These are phyloP conservation scores for Anabas testudineus DNA, from an alignment of 2,797 vertebrate genomes.

Conservation along the genomic window DNA sequence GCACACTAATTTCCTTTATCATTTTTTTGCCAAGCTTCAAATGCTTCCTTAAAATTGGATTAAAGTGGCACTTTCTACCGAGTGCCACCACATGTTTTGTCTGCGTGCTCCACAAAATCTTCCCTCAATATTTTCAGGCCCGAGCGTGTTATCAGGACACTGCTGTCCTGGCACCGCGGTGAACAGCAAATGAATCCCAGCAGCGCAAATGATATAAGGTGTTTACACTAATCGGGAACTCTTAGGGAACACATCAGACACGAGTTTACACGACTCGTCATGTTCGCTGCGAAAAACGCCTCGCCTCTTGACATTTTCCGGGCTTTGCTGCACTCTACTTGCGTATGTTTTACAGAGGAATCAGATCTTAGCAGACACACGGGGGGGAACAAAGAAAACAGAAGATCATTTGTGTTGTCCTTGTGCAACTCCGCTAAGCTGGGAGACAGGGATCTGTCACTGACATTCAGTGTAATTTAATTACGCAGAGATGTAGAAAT, in stretches of 20 bases:
- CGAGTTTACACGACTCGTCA: conserved; percentile 43
- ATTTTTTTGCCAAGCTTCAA: conserved; percentile 39
- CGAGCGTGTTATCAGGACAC: conserved; percentile 41
- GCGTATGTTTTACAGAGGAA: conserved; percentile 48
- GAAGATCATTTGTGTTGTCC: conserved; percentile 43
- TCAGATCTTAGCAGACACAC: conserved; percentile 56
- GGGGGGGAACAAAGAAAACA: conserved; percentile 41
- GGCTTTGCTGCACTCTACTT: conserved; percentile 44
- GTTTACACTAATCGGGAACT: conserved; percentile 55
- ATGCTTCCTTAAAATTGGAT: conserved; percentile 15
- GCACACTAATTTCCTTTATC: conserved; percentile 1
- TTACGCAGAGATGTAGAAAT: conserved; percentile 64
- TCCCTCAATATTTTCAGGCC: background rate
- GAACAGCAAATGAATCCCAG: conserved; percentile 62
- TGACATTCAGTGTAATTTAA: conserved; percentile 71
- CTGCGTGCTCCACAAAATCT: background rate
- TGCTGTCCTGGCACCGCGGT: conserved; percentile 33
- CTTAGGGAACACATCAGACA: conserved; percentile 62
- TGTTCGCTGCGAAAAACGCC: conserved; percentile 56
- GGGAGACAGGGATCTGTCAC: conserved; percentile 52
- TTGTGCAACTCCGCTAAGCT: conserved; percentile 53
- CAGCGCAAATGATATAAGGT: conserved; percentile 50
- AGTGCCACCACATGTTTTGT: conserved; percentile 16
- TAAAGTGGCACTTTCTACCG: conserved; percentile 7
- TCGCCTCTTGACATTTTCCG: conserved; percentile 58